Evolutionary conservation across 1,140 invertebrate species (phyloP), one percentile per base, ranked within the genome.

Genomic region (Zaprionus inermis): DNA sequence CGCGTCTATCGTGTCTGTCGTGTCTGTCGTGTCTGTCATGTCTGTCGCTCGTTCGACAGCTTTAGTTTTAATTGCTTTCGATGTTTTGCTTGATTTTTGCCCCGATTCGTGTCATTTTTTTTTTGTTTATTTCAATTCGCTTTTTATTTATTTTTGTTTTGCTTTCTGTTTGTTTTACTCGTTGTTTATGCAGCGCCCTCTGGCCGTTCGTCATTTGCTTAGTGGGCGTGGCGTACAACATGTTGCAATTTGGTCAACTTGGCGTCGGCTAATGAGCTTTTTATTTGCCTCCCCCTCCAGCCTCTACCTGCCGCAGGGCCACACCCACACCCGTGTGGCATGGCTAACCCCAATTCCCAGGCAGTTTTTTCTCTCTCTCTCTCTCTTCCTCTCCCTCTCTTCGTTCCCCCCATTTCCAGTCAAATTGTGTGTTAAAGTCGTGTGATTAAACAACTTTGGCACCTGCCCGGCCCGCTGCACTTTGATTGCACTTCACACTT

Each of bases 391-490:
- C 36, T 3, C 5, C 61, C 61, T 66, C 75, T 49, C 59, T 60
- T n/a, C n/a, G n/a, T n/a, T n/a, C n/a, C n/a, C n/a, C n/a, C n/a
- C n/a, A n/a, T n/a, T 61, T 41, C 59, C 57, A 78, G 68, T 74
- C 76, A 83, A 79, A 79, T 83, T 83, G 73, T 79, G 72, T 79
- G 68, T 83, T 83, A 79, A 77, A 83, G 69, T 79, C 69, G 78
- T 83, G 80, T 84, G 77, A 83, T 84, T 84, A 84, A 84, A 83
- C 77, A 79, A 77, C 77, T 84, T 83, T 84, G 81, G 77, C 80
- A 84, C 80, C 81, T 83, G 78, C 69, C 30, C 44, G 65, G 56
- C 46, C 49, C 52, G 70, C 59, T 71, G 76, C 66, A 61, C 67
- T 81, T 81, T 82, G 79, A 88, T 86, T 79, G 79, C 82, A 88